Evolutionary conservation across 2,888 invertebrate species (phyloP).

Genomic region (Pheosia tremula): DNA sequence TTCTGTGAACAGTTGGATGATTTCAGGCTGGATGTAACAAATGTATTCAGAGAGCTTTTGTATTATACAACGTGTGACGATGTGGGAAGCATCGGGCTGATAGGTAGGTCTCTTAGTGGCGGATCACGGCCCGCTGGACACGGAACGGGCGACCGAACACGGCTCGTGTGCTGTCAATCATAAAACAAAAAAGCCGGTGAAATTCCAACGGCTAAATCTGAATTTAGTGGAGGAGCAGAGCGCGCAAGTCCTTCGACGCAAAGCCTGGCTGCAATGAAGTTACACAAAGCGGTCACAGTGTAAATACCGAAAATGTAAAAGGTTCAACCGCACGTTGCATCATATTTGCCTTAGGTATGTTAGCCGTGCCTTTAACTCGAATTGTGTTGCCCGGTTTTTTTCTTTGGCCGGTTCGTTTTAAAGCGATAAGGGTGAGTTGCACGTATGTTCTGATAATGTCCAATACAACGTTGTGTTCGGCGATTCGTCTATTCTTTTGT

Average conservation of each 20-base stretch:
- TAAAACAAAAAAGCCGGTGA: conserved; percentile 74
- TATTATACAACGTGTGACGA: conserved; percentile 69
- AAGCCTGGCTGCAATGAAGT: conserved; percentile 53
- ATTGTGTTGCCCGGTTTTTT: conserved; percentile 42
- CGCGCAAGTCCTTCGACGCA: conserved; percentile 59
- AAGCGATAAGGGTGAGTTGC: conserved; percentile 60
- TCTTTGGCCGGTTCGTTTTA: conserved; percentile 60
- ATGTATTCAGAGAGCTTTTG: conserved; percentile 59
- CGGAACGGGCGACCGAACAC: conserved; percentile 79
- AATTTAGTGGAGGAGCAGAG: conserved; percentile 60
- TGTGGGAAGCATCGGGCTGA: conserved; percentile 57
- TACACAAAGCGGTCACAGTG: conserved; percentile 58
- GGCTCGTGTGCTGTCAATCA: conserved; percentile 82
- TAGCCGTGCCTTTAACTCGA: conserved; percentile 33
- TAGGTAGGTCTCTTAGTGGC: conserved; percentile 74
- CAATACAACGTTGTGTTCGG: conserved; percentile 70
- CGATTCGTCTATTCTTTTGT: conserved; percentile 77
- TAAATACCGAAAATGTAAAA: conserved; percentile 49
- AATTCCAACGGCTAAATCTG: conserved; percentile 71
- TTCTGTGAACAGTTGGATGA: conserved; percentile 53
- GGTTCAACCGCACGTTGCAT: conserved; percentile 37
- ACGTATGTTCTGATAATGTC: conserved; percentile 58
- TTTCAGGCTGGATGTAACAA: conserved; percentile 48
- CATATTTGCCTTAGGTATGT: conserved; percentile 35
- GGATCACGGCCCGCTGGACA: conserved; percentile 74